Percentiles rank a stretch among this genome's conserved stretches.
These are phyloP conservation scores for Philonicus albiceps DNA, from an alignment of 2,888 invertebrate species.

Conservation along the genomic window DNA sequence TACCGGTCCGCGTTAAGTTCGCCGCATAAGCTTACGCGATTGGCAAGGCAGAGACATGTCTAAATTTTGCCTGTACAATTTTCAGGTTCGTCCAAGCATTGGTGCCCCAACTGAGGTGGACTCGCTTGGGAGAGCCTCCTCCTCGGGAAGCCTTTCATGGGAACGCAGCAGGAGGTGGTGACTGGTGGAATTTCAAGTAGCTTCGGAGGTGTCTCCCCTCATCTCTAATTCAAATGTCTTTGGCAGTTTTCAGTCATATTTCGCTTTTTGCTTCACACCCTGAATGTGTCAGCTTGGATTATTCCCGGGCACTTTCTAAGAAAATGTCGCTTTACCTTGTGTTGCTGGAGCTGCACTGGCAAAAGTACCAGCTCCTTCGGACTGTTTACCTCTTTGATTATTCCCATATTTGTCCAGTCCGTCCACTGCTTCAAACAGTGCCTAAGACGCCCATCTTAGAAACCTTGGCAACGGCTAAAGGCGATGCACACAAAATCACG, in stretches of 20 bases:
- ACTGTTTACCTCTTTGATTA: not conserved
- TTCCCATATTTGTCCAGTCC: not conserved
- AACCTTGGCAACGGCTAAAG: not conserved
- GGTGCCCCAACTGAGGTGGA: not conserved
- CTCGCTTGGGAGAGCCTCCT: not conserved
- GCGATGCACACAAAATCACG: constrained; percentile 36
- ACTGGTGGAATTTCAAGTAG: constrained; percentile 7
- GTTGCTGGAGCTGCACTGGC: not conserved
- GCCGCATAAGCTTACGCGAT: not conserved
- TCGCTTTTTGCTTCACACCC: constrained; percentile 12
- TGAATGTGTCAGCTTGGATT: constrained; percentile 21
- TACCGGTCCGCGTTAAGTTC: not conserved
- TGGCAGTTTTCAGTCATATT: not conserved
- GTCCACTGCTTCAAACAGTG: not conserved
- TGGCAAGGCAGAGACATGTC: not conserved
- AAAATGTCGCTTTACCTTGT: not conserved
- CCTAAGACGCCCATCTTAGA: constrained; percentile 4
- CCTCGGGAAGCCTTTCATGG: constrained; percentile 16
- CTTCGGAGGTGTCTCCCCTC: not conserved
- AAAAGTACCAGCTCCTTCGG: not conserved
- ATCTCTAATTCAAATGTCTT: constrained; percentile 11
- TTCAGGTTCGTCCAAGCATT: not conserved
- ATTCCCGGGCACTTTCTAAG: not conserved
- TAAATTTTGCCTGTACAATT: not conserved
- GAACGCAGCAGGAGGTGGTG: constrained; percentile 17